Percentiles rank a stretch among this genome's conserved stretches.
Evolutionary conservation across 2,113 vertebrate species (phyloP).

Genomic region (Nettapus auritus): DNA sequence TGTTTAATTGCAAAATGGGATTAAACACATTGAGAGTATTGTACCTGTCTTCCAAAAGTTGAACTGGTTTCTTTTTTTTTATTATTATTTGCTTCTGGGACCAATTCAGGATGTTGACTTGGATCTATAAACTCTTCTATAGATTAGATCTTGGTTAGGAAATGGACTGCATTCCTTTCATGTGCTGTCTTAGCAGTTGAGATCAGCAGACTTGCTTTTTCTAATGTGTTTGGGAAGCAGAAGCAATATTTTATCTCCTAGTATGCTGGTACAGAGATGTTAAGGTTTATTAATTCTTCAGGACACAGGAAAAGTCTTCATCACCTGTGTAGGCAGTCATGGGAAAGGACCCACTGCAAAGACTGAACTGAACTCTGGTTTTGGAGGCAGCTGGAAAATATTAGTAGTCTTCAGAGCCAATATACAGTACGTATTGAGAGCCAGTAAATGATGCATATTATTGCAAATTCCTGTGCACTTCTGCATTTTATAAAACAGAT

Average conservation of each 20-base stretch:
- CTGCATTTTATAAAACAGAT: constrained; percentile 66
- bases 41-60: constrained; percentile 38
- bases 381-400: constrained; percentile 59
- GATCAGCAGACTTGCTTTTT: constrained; percentile 66
- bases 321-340: constrained; percentile 54
- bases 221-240: constrained; percentile 64
- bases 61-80: constrained; percentile 30
- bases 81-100: constrained; percentile 52
- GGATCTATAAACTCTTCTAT: constrained; percentile 63
- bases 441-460: constrained; percentile 56
- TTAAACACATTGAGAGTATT: background rate
- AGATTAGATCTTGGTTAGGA: constrained; percentile 71
- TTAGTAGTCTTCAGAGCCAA: constrained; percentile 58
- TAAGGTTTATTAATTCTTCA: constrained; percentile 63
- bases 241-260: constrained; percentile 61
- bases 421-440: constrained; percentile 35
- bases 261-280: constrained; percentile 53
- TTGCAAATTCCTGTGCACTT: constrained; percentile 57
- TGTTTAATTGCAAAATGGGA: background rate
- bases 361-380: background rate
- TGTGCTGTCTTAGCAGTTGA: constrained; percentile 67
- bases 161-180: constrained; percentile 69
- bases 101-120: constrained; percentile 66
- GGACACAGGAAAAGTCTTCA: constrained; percentile 45
- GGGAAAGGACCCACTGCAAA: constrained; percentile 44